Base-by-base conservation (phyloP, 2,888 invertebrate species). In the Melikaiella ostensackeni region DNA sequence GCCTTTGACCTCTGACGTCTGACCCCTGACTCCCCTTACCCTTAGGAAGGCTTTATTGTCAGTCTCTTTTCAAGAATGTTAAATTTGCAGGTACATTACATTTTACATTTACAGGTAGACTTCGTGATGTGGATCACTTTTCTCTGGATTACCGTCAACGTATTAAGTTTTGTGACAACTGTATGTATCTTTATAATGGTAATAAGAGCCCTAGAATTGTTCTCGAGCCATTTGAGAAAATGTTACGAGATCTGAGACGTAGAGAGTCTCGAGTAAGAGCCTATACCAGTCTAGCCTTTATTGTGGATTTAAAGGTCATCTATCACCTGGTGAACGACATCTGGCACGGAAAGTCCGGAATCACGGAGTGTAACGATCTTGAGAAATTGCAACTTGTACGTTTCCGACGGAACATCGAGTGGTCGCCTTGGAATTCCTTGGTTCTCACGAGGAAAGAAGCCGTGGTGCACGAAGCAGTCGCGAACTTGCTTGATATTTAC, bases 351-450 rank as follows among this genome's bases (percentile, higher is more conserved):
- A 97, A 96, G 91, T 98, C 98, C 0, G 95, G 95, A 1, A 93
- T 98, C 61, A 97, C 97, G 84, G 97, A 97, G 87, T 95, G 94
- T 88, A 93, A 93, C 80, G 96, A 97, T 87, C 92, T 97, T 19
- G 94, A 94, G 74, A 94, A 96, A 84, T 92, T 98, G 79, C 92
- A 94, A 86, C 92, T 98, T 80, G 95, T 95, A 77, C 94, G 98
- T 27, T 98, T 98, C 96, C 93, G 94, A 82, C 93, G 93, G 46
- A 92, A 94, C 57, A 93, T 94, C 81, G 96, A 96, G 84, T 98
- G 98, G 98, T 94, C 97, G 0, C 98, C 98, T 0, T 98, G 98
- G 98, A 98, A 98, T 91, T 97, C 96, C 88, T 94, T 98, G 83
- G 92, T 98, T 59, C 92, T 98, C 2, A 98, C 98, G 0, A 94